Conservation (phyloP, 1,140 invertebrate species). For the Penaeus vannamei region DNA sequence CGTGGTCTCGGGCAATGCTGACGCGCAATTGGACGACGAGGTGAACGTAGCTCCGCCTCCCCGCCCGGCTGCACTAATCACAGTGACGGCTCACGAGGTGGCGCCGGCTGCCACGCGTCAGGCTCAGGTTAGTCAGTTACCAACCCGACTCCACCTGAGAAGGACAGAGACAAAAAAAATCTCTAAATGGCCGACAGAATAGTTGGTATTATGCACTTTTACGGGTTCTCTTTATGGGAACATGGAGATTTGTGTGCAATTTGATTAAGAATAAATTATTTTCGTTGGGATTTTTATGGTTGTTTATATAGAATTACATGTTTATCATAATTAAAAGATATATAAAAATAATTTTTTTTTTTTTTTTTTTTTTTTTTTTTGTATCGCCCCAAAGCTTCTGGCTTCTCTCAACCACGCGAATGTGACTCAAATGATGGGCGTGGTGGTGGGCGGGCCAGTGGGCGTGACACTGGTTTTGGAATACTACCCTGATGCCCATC, state of each 20-base stretch:
- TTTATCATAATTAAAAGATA: background rate
- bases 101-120: conserved; percentile 49
- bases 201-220: too few species aligned
- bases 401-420: conserved; percentile 74
- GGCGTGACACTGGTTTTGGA: conserved; percentile 53
- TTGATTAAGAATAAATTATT: too few species aligned
- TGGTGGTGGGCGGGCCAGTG: conserved; percentile 50
- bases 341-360: too few species aligned
- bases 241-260: too few species aligned
- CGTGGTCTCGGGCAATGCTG: conserved; percentile 21
- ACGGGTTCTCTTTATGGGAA: too few species aligned
- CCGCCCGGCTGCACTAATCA: conserved; percentile 43
- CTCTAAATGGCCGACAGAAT: too few species aligned
- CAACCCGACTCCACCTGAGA: background rate
- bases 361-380: background rate
- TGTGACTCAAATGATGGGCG: conserved; percentile 73
- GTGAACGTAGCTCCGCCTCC: background rate
- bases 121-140: conserved; percentile 37
- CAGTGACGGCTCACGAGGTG: conserved; percentile 50
- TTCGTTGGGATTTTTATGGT: too few species aligned
- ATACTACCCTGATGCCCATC: conserved; percentile 44
- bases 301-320: too few species aligned
- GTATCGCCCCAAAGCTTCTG: conserved; percentile 71
- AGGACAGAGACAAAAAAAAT: too few species aligned
- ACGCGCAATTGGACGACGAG: background rate